phyloP scores from a whole-genome alignment of 1,140 invertebrate genomes.

The Drosophila jambulina region DNA sequence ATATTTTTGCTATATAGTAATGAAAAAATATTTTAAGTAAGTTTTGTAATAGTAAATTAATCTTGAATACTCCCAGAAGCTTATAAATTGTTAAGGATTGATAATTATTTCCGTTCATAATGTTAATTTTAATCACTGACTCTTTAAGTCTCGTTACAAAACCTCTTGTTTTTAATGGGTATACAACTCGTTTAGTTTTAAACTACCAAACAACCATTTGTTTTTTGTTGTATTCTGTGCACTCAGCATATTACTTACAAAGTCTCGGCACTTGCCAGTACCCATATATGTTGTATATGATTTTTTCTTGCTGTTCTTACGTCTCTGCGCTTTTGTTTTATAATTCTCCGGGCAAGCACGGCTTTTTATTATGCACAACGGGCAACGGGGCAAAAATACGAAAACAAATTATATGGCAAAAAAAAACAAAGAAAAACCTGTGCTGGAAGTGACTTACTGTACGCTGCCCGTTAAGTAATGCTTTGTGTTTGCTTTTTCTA shows the following conservation, averaged over 20 bases:
- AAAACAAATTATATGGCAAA: slow-evolving; percentile 59
- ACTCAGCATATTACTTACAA: slow-evolving; percentile 78
- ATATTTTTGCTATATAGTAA: no score
- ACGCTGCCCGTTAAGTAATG: slow-evolving; percentile 64
- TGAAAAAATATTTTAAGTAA: no score
- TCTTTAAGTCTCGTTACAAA: no score
- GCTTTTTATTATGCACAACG: slow-evolving; percentile 75
- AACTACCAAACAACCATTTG: background rate
- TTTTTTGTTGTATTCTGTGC: slow-evolving; percentile 41
- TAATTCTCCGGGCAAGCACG: slow-evolving; percentile 59
- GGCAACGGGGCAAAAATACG: slow-evolving; percentile 51
- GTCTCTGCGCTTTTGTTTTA: slow-evolving; percentile 57
- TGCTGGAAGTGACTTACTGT: slow-evolving; percentile 72
- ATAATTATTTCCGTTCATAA: no score
- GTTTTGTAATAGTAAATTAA: no score
- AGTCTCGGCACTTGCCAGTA: slow-evolving; percentile 49
- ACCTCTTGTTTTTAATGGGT: slow-evolving; percentile 1
- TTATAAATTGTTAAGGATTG: no score
- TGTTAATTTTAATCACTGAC: no score
- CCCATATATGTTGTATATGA: slow-evolving; percentile 24
- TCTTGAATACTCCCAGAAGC: no score
- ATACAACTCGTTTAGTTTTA: background rate
- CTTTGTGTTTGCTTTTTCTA: slow-evolving; percentile 12
- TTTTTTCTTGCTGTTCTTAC: slow-evolving; percentile 57
- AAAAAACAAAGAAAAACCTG: slow-evolving; percentile 48